These are phyloP conservation scores for Gisinianus flammeolus DNA, from an alignment of 2,888 invertebrate genomes.

Conservation along the genomic window DNA sequence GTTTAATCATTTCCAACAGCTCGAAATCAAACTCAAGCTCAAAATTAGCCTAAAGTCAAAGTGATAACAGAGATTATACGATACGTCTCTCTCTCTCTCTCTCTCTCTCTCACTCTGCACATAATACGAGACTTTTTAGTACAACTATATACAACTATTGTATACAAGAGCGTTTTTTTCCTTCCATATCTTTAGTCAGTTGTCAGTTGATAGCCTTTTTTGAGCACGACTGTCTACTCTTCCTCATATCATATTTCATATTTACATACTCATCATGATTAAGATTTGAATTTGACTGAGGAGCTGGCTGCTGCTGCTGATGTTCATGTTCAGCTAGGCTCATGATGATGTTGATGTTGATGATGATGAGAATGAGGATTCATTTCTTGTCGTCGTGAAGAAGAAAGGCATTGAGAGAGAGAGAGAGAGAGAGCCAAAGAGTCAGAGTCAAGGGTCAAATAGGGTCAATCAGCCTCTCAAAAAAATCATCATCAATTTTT, in stretches of 20 bases:
- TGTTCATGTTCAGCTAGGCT: too few relatives aligned
- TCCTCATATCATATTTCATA: slow-evolving; percentile 17
- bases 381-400: neutral
- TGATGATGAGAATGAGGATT: slow-evolving; percentile 10
- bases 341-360: neutral
- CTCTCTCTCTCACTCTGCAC: too few relatives aligned
- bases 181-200: neutral
- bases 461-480: slow-evolving; percentile 14
- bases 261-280: slow-evolving; percentile 22
- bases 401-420: slow-evolving; percentile 20
- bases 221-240: slow-evolving; percentile 16
- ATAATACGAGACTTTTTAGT: too few relatives aligned
- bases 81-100: too few relatives aligned
- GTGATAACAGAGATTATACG: too few relatives aligned
- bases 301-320: neutral
- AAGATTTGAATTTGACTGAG: neutral
- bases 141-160: too few relatives aligned
- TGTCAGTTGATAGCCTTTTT: slow-evolving; percentile 9
- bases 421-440: slow-evolving; percentile 15
- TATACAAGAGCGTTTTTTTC: too few relatives aligned
- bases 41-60: too few relatives aligned
- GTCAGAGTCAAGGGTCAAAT: slow-evolving; percentile 9
- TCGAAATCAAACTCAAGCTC: too few relatives aligned
- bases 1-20: too few relatives aligned
- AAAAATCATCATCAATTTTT: neutral